A percentile compares a stretch with the other conserved stretches of the same genome.
phyloP scores from a whole-genome alignment of 2,888 invertebrate species.

The Netelia fuscicornis region DNA sequence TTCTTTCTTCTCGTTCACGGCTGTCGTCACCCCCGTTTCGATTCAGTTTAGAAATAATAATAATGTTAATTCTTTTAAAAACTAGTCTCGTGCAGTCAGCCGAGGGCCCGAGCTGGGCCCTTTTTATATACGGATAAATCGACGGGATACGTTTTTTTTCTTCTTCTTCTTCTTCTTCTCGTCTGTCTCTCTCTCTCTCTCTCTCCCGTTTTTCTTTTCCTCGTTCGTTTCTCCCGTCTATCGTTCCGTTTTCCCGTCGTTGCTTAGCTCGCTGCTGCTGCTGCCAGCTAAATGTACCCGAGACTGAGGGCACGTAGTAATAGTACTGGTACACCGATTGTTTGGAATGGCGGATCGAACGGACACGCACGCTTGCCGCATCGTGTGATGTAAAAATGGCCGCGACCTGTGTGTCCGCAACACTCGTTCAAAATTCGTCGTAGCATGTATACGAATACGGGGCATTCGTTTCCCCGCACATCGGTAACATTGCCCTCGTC shows the following conservation, averaged over 20 bases:
- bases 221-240: conserved; percentile 22
- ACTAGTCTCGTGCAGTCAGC: conserved; percentile 19
- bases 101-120: conserved; percentile 6
- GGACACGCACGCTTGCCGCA: conserved; percentile 90
- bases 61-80: conserved; percentile 27
- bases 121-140: conserved; percentile 62
- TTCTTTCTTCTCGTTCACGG: conserved; percentile 61
- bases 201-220: conserved; percentile 27
- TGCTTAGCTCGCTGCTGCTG: conserved; percentile 47
- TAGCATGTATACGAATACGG: conserved; percentile 35
- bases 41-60: conserved; percentile 38
- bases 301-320: conserved; percentile 85
- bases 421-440: conserved; percentile 62
- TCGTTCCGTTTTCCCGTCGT: conserved; percentile 50
- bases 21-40: conserved; percentile 52
- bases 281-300: conserved; percentile 87
- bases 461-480: conserved; percentile 41
- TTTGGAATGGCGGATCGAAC: conserved; percentile 89
- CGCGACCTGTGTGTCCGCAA: conserved; percentile 81
- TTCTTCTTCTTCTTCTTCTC: conserved; percentile 46
- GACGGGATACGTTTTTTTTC: conserved; percentile 65
- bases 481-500: conserved; percentile 64
- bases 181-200: conserved; percentile 41
- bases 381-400: conserved; percentile 90
- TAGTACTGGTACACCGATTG: conserved; percentile 86